Evolutionary conservation across 37 sponge, comb jelly and placozoan genomes (phyloP), one percentile per base, ranked within the genome.

Genomic region (Oscarella lobularis): DNA sequence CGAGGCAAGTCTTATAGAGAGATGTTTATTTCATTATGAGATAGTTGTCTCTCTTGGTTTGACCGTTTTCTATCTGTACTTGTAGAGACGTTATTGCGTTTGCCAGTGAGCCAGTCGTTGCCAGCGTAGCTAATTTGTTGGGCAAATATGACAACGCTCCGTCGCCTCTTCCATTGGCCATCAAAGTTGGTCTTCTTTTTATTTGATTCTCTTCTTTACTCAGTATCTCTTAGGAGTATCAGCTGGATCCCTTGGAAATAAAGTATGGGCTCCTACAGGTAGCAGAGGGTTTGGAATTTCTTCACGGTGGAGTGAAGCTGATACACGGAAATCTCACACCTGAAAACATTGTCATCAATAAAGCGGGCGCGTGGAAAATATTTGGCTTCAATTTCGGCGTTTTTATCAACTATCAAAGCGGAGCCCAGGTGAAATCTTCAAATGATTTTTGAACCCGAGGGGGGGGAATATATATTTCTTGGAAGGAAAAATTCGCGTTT

Each of bases 241-340:
- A 81, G 72, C 66, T 91, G 2, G 82, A 81, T 72, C 79, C 82
- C 29, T 31, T 91, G 6, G 92, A 91, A 73, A 74, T 82, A 31
- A 89, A 91, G 80, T 91, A 81, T 79, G 92, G 92, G 29, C 77
- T 91, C 9, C 70, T 84, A 6, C 81, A 80, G 48, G 2, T 87
- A 29, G 74, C 78, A 5, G 89, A 88, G 36, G 92, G 80, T 2
- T 78, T 91, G 2, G 29, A 66, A 35, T 91, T 91, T 38, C 83
- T 91, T 14, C 92, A 91, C 67, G 37, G 35, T 69, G 81, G 77
- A 39, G 92, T 72, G 27, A 85, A 83, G 37, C 80, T 91, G 86
- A 9, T 88, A 35, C 92, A 91, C 69, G 92, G 92, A n/a, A 83
- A 85, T 77, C 71, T 91, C 33, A 80, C 77, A 33, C 86, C 86